Conservation (phyloP, 2,113 vertebrate species). For the Salvelinus sp. region DNA sequence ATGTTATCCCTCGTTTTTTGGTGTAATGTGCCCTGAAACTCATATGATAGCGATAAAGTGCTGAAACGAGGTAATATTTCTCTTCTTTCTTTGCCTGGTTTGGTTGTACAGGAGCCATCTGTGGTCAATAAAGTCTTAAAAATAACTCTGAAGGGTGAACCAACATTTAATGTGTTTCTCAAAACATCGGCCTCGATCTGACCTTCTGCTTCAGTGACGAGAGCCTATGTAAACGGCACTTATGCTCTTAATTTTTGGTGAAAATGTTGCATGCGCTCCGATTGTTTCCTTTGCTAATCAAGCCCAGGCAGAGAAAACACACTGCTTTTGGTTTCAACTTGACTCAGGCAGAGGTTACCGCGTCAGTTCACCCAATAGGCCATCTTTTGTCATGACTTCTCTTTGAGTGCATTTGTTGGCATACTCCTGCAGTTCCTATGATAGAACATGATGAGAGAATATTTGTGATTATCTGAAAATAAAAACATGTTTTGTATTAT, state of each 20-base stretch:
- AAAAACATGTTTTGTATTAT: too few species aligned
- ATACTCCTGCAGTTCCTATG: too few species aligned
- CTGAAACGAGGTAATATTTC: constrained; percentile 52
- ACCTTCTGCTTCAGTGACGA: constrained; percentile 73
- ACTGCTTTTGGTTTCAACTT: constrained; percentile 70
- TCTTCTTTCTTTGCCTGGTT: constrained; percentile 34
- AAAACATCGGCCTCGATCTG: constrained; percentile 70
- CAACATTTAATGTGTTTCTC: constrained; percentile 77
- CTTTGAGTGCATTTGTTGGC: too few species aligned
- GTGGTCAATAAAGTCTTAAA: constrained; percentile 75
- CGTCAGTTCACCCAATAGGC: constrained; percentile 59
- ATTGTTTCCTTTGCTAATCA: constrained; percentile 76
- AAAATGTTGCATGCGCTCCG: constrained; percentile 70
- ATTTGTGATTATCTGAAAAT: too few species aligned
- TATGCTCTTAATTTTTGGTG: constrained; percentile 55
- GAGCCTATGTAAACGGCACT: constrained; percentile 73
- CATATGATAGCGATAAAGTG: constrained; percentile 51
- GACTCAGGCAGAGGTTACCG: constrained; percentile 60
- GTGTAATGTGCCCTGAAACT: constrained; percentile 25
- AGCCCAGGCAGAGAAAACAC: constrained; percentile 78
- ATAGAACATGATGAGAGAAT: too few species aligned
- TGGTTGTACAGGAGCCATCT: constrained; percentile 68
- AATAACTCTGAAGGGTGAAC: constrained; percentile 77
- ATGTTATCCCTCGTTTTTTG: neutral
- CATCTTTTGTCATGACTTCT: constrained; percentile 44